Base-by-base conservation (phyloP, 2,888 invertebrate species). In the Hypomecis punctinalis region DNA sequence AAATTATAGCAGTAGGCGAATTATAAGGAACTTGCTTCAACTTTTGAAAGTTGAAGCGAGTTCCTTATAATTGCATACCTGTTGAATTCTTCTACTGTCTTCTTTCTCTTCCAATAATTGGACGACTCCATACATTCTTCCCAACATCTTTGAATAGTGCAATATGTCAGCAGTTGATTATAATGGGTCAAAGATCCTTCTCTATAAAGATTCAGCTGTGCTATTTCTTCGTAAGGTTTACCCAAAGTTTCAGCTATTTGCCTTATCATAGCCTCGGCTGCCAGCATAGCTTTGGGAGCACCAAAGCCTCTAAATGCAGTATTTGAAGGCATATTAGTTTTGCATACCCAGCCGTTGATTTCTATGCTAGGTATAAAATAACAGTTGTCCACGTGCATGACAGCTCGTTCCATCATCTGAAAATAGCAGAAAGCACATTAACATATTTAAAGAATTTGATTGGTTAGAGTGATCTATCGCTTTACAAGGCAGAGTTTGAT, bases 231-330 rank as follows among this genome's bases (percentile, higher is more conserved):
- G 49, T 95, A 94, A 71, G 95, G 94, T 73, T 95, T 94, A 0
- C 94, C 91, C 40, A 98, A 90, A 64, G 93, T 93, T 37, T 93
- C 93, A 0, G 98, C 97, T 42, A 98, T 93, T 70, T 97, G 95
- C 68, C 96, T 93, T 49, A 98, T 95, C 77, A 97, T 95, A 67
- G 93, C 94, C 88, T 98, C 98, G 0, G 95, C 95, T 7, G 96
- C 94, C 76, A 97, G 95, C 97, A 98, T 97, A 5, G 96, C 97
- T 84, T 98, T 97, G 0, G 98, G 98, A 0, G 96, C 97, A 1
- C 98, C 98, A 79, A 98, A 98, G 1, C 98, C 98, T 78, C 99
- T 94, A 80, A 98, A 99, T 0, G 99, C 98, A 0, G 98, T 99
- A 82, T 98, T 98, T 0, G 98, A 97, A 0, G 98, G 96, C 70